Conservation (phyloP, 2,888 invertebrate species). For the Apocheima hispidaria region DNA sequence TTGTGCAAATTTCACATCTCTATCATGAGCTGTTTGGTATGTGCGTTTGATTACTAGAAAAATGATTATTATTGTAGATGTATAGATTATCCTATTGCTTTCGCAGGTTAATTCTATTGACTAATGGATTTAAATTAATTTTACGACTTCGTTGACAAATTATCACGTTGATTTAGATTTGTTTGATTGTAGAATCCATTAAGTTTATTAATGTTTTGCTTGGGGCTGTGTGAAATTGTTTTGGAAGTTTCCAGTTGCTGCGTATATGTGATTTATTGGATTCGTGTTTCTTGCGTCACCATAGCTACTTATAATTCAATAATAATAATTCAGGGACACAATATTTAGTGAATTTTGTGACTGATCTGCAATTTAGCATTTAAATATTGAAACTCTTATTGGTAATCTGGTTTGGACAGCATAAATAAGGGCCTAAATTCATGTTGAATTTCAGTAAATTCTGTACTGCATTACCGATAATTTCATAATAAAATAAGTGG, state of each 20-base stretch:
- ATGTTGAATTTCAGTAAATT: no score
- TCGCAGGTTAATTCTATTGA: slow-evolving; percentile 20
- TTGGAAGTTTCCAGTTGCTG: slow-evolving; percentile 24
- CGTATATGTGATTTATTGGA: slow-evolving; percentile 24
- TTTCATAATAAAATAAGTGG: no score
- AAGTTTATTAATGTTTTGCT: slow-evolving; percentile 28
- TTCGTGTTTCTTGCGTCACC: slow-evolving; percentile 11
- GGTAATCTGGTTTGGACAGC: no score
- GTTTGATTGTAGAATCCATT: slow-evolving; percentile 33
- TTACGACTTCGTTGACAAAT: slow-evolving; percentile 38
- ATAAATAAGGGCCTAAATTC: no score
- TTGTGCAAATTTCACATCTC: no score
- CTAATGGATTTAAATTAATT: slow-evolving; percentile 31
- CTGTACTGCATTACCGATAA: no score
- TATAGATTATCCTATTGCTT: slow-evolving; percentile 12
- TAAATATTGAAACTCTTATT: neutral
- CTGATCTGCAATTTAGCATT: neutral
- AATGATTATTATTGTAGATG: no score
- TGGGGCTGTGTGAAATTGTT: slow-evolving; percentile 32
- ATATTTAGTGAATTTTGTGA: neutral
- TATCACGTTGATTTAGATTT: slow-evolving; percentile 38
- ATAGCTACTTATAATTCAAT: no score
- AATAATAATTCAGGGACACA: neutral
- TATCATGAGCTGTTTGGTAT: no score
- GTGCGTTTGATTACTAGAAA: no score